Conservation (phyloP, 2,797 vertebrate genomes). For the Sarcoramphus papa region DNA sequence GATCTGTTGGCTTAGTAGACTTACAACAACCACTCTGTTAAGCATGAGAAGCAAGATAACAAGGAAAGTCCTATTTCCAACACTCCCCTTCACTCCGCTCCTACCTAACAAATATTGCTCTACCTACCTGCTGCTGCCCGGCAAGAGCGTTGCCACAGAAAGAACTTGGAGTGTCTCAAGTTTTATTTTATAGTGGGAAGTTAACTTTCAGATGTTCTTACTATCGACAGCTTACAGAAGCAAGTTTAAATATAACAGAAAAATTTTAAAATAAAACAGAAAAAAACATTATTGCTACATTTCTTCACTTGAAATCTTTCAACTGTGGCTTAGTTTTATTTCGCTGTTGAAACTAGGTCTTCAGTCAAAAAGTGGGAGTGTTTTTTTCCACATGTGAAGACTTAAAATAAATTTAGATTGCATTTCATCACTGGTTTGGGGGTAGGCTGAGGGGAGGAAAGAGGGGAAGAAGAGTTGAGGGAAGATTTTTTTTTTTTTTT, state of each 20-base stretch:
- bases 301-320: not conserved
- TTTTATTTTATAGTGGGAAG: not conserved
- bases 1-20: constrained; percentile 30
- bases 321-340: not conserved
- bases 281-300: not conserved
- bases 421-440: not conserved
- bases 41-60: not conserved
- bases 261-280: not conserved
- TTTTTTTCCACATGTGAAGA: not conserved
- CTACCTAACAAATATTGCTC: not conserved
- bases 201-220: not conserved
- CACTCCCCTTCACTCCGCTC: not conserved
- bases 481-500: not conserved
- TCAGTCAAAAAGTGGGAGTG: not conserved
- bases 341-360: not conserved
- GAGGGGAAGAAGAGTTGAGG: not conserved
- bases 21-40: constrained; percentile 48
- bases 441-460: not conserved
- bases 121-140: not conserved
- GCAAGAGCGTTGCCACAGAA: not conserved
- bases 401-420: not conserved
- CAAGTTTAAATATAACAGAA: not conserved
- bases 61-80: not conserved
- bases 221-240: not conserved
- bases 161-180: not conserved